Conservation (phyloP, 1,140 invertebrate genomes). For the Elysia chlorotica region DNA sequence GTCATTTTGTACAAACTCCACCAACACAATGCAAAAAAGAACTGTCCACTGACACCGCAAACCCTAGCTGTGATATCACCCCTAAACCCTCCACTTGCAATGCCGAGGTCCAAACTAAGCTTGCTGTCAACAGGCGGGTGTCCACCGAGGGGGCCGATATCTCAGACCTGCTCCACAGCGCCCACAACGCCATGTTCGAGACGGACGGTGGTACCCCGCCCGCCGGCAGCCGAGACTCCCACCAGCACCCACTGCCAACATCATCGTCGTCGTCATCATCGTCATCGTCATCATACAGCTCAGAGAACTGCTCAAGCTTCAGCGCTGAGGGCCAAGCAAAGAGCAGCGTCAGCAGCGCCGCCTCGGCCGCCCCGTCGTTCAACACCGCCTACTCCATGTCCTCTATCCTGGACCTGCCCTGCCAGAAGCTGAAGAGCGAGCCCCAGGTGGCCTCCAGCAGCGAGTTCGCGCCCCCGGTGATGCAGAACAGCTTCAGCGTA, state of each 20-base stretch:
- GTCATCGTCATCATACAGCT: too few species aligned
- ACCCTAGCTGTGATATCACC: neutral
- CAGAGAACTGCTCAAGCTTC: too few species aligned
- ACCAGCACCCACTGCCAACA: neutral
- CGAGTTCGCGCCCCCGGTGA: neutral
- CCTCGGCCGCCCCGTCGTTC: constrained; percentile 2
- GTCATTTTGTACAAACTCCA: neutral
- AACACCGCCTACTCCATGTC: constrained; percentile 13
- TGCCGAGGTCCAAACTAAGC: neutral
- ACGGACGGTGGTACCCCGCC: neutral
- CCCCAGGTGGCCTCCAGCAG: neutral
- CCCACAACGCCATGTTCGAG: constrained; percentile 12
- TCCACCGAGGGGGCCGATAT: neutral
- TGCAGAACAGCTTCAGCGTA: neutral
- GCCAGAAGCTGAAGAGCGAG: constrained; percentile 5
- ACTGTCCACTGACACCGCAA: neutral
- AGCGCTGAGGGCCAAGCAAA: too few species aligned
- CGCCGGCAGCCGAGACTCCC: neutral
- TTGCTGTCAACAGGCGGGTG: neutral
- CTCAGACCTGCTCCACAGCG: constrained; percentile 21
- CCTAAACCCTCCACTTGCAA: neutral
- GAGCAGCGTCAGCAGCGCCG: neutral
- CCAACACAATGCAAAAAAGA: constrained; percentile 2
- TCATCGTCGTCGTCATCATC: neutral
- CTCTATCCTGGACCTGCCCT: constrained; percentile 15